Conservation (phyloP, 2,797 vertebrate genomes). For the Tangara arthus region DNA sequence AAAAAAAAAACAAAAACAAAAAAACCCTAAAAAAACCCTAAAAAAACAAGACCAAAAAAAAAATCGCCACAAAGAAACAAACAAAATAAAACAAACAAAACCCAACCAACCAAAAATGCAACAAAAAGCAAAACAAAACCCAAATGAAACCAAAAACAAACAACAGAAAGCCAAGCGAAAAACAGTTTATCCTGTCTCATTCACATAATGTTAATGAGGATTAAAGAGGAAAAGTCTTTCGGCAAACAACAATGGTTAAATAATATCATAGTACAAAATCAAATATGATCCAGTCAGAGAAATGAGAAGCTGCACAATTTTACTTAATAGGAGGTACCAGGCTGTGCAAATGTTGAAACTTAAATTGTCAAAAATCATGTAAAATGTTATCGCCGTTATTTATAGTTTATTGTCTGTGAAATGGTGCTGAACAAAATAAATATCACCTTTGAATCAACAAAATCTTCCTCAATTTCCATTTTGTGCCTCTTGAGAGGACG, state of each 20-base stretch:
- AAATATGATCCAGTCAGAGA: neutral
- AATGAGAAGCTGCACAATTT: neutral
- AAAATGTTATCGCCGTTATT: slow-evolving; percentile 17
- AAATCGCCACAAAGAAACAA: rapidly evolving
- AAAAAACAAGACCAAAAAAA: neutral
- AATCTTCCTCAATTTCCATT: slow-evolving; percentile 4
- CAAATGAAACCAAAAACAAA: rapidly evolving
- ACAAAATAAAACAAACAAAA: neutral
- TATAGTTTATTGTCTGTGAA: slow-evolving; percentile 32
- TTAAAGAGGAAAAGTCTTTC: neutral
- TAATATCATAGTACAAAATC: neutral
- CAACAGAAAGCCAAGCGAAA: neutral
- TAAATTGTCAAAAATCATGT: slow-evolving; percentile 13
- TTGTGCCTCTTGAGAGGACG: neutral
- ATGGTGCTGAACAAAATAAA: slow-evolving; percentile 50
- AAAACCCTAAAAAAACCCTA: too few relatives aligned
- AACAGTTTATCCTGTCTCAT: neutral
- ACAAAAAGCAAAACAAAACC: rapidly evolving
- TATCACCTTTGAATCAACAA: slow-evolving; percentile 31
- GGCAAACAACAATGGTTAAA: neutral
- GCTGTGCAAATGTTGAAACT: slow-evolving; percentile 8
- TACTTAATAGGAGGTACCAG: neutral
- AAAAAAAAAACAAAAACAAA: too few relatives aligned
- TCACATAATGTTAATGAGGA: neutral
- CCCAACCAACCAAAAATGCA: neutral